Evolutionary conservation across 2,888 invertebrate genomes (phyloP), one percentile per base, ranked within the genome.

Genomic region (Meghimatium bilineatum): DNA sequence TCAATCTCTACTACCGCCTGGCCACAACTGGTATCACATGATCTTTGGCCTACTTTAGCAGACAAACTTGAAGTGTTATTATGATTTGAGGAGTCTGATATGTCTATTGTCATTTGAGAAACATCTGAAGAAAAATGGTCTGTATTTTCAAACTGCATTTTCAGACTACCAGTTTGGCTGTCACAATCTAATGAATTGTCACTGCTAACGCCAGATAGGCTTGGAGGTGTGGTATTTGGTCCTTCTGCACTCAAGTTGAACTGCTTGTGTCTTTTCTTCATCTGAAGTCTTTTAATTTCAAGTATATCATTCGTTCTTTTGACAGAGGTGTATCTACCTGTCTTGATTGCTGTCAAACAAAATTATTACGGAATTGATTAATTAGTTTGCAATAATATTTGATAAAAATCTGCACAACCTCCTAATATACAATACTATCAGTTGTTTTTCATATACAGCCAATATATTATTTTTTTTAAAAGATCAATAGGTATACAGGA

Each of bases 311-410:
- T 82, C 1, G 82, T 82, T 52, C 76, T 49, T 71, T 82, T 82
- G 23, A 56, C 77, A n/a, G 77, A 76, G 8, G 82, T 82, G 82
- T 82, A 82, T 38, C 82, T 66, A 20, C 82, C 82, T 69, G 82
- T 82, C 69, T 82, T 82, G 38, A 82, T 82, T 52, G 82, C 82
- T 82, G 56, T 6, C n/a, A 63, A 63, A 72, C 3, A 56, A 44
- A 38, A n/a, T n/a, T n/a, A n/a, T n/a, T n/a, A n/a, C n/a, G n/a
- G n/a, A n/a, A n/a, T n/a, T n/a, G n/a, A n/a, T n/a, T n/a, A n/a
- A n/a, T n/a, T n/a, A n/a, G n/a, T n/a, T n/a, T n/a, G n/a, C n/a
- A n/a, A n/a, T n/a, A n/a, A n/a, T n/a, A n/a, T n/a, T n/a, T n/a
- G n/a, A n/a, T n/a, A n/a, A n/a, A n/a, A n/a, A n/a, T n/a, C n/a